Evolutionary conservation across 2,113 vertebrate genomes (phyloP).

Genomic region (Caracal caracal): DNA sequence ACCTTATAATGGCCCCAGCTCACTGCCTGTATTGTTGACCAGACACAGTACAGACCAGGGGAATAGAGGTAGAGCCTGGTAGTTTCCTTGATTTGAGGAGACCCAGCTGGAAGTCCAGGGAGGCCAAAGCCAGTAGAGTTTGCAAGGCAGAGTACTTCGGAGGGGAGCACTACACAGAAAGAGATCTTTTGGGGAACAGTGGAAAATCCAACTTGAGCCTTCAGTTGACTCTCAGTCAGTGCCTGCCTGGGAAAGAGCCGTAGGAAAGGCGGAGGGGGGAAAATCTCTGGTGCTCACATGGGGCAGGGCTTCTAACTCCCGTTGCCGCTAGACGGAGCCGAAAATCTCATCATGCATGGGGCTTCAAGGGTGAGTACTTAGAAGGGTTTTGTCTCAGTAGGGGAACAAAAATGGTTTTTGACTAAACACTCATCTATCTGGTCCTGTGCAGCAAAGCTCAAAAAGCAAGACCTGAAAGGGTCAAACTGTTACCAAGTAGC

Average conservation of each 20-base stretch:
- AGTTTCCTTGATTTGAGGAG: not conserved
- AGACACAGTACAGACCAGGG: not conserved
- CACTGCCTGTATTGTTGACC: not conserved
- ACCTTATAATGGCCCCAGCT: not conserved
- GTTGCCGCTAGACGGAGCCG: too few relatives aligned
- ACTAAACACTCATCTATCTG: not conserved
- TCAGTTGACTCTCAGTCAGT: not conserved
- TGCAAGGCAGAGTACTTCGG: fast-evolving
- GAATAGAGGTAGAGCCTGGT: not conserved
- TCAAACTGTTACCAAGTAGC: not conserved
- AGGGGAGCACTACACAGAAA: not conserved
- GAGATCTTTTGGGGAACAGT: not conserved
- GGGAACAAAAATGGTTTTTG: not conserved
- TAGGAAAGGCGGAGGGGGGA: too few relatives aligned
- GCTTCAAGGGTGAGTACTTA: not conserved
- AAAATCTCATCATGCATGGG: not conserved
- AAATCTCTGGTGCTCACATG: not conserved
- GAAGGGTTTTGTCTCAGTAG: not conserved
- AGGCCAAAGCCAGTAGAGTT: not conserved
- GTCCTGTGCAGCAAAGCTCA: not conserved
- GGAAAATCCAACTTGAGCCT: too few relatives aligned
- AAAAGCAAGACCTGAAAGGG: not conserved
- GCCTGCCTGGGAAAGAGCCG: not conserved
- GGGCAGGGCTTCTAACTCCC: not conserved
- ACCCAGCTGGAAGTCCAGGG: not conserved